Evolutionary conservation across 1,140 invertebrate species (phyloP).

Genomic region (Hirudo medicinalis): DNA sequence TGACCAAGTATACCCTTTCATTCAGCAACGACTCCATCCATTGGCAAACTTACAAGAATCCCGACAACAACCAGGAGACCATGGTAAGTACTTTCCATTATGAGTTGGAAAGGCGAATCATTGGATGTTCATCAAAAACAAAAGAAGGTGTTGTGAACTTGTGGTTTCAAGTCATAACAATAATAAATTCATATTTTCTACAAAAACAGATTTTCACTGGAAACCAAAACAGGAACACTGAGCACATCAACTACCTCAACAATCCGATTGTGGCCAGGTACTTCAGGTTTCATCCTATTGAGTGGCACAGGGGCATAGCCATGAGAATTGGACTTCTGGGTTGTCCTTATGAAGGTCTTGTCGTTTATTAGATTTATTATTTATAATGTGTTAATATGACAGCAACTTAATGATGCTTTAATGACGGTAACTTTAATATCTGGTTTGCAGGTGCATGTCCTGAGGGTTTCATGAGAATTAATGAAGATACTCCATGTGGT

Average conservation of each 20-base stretch:
- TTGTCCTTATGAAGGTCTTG: conserved; percentile 36
- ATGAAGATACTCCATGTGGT: conserved; percentile 40
- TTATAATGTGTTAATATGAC: too few relatives aligned
- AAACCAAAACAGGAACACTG: conserved; percentile 43
- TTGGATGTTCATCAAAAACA: too few relatives aligned
- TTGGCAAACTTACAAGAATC: conserved; percentile 44
- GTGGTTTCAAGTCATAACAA: too few relatives aligned
- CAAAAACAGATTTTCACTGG: conserved; percentile 39
- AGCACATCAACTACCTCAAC: conserved; percentile 43
- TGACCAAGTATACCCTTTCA: conserved; percentile 41
- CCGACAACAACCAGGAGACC: conserved; percentile 39
- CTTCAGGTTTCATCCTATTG: conserved; percentile 40
- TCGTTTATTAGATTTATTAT: neutral
- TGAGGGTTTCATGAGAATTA: conserved; percentile 41
- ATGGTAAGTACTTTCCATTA: too few relatives aligned
- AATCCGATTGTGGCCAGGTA: conserved; percentile 40
- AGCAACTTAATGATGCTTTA: too few relatives aligned
- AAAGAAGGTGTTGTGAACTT: too few relatives aligned
- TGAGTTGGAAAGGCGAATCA: too few relatives aligned
- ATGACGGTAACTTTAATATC: neutral
- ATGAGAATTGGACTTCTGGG: conserved; percentile 41
- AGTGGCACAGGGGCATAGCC: conserved; percentile 40
- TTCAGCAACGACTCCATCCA: conserved; percentile 42
- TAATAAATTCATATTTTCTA: too few relatives aligned
- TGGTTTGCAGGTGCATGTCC: conserved; percentile 30